A percentile compares a stretch with the other conserved stretches of the same genome.
These are phyloP conservation scores for Embiotoca jacksoni DNA, from an alignment of 2,113 vertebrate genomes.

Conservation along the genomic window DNA sequence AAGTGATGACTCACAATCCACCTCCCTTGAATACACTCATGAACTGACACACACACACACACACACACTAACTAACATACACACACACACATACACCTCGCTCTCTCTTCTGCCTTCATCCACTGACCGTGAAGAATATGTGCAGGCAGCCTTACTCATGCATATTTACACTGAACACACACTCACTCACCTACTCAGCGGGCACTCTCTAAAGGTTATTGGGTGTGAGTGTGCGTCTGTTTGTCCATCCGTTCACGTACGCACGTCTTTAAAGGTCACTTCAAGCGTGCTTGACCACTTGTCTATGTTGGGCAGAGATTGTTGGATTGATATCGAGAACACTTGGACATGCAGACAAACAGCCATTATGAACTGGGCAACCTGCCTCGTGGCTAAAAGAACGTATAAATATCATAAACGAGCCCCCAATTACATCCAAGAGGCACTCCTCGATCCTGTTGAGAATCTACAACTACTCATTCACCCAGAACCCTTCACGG, in stretches of 20 bases:
- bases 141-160: slow-evolving; percentile 82
- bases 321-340: slow-evolving; percentile 69
- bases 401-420: slow-evolving; percentile 43
- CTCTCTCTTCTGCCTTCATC: slow-evolving; percentile 64
- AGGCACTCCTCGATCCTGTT: slow-evolving; percentile 42
- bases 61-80: slow-evolving; percentile 26
- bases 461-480: slow-evolving; percentile 45
- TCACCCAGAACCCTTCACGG: slow-evolving; percentile 54
- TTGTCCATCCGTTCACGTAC: slow-evolving; percentile 57
- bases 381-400: slow-evolving; percentile 11
- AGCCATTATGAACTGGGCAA: slow-evolving; percentile 40
- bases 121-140: slow-evolving; percentile 82
- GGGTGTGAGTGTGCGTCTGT: slow-evolving; percentile 59
- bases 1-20: slow-evolving; percentile 81
- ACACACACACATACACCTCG: slow-evolving; percentile 50
- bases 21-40: slow-evolving; percentile 68
- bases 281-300: slow-evolving; percentile 63
- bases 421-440: slow-evolving; percentile 44
- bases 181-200: slow-evolving; percentile 77
- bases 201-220: slow-evolving; percentile 77
- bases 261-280: slow-evolving; percentile 77
- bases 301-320: slow-evolving; percentile 64
- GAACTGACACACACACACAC: slow-evolving; percentile 32
- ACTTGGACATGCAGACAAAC: slow-evolving; percentile 51
- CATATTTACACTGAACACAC: slow-evolving; percentile 82